Evolutionary conservation across 30 jellyfish, hydroid and myxozoan species (phyloP).

Genomic region (Pseudorhiza aurosa): DNA sequence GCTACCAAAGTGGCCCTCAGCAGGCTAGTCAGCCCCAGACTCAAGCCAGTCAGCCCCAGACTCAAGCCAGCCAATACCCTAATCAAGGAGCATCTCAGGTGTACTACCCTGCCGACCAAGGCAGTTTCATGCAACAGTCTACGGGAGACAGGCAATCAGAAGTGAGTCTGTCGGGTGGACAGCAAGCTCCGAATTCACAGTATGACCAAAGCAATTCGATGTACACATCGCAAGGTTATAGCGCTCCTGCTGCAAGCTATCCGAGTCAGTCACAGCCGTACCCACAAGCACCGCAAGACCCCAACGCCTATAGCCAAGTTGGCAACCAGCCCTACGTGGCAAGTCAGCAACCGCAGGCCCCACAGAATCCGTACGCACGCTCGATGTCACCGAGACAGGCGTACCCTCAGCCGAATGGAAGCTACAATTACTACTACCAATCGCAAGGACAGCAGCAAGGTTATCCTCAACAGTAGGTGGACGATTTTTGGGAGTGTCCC

Average conservation of each 20-base stretch:
- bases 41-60: slow-evolving; percentile 23
- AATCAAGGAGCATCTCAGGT: slow-evolving; percentile 10
- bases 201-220: slow-evolving; percentile 20
- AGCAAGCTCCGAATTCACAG: slow-evolving; percentile 13
- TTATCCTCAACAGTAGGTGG: neutral
- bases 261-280: slow-evolving; percentile 7
- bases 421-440: slow-evolving; percentile 61
- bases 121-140: neutral
- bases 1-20: neutral
- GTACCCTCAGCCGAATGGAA: slow-evolving; percentile 71
- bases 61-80: slow-evolving; percentile 14
- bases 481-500: neutral
- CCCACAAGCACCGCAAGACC: slow-evolving; percentile 51
- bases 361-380: slow-evolving; percentile 75
- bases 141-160: slow-evolving; percentile 20
- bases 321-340: slow-evolving; percentile 30
- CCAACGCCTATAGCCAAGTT: slow-evolving; percentile 56
- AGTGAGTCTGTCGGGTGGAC: neutral
- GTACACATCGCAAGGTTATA: slow-evolving; percentile 16
- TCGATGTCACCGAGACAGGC: slow-evolving; percentile 84
- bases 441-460: slow-evolving; percentile 56
- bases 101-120: slow-evolving; percentile 16
- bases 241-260: slow-evolving; percentile 20
- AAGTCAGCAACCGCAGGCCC: slow-evolving; percentile 38
- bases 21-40: no score